Percentiles rank a stretch among this genome's conserved stretches.
Conservation (phyloP, 2,797 vertebrate species). For the Rhynchotus rufescens region DNA sequence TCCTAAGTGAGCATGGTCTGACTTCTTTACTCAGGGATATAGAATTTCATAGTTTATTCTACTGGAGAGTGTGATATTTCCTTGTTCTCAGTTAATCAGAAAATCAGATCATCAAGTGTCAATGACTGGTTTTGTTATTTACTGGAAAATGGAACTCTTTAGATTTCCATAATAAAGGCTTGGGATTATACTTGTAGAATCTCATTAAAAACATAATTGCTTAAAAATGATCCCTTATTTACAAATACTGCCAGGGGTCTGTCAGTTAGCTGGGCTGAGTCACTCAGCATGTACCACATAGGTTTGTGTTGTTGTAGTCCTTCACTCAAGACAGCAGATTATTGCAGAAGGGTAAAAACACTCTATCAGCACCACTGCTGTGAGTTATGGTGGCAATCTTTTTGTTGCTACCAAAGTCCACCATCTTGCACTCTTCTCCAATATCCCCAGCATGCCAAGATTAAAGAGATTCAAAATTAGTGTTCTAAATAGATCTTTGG, state of each 20-base stretch:
- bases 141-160: neutral
- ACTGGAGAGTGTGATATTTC: neutral
- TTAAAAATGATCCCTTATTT: neutral
- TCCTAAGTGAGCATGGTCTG: fast-evolving
- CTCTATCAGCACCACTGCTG: neutral
- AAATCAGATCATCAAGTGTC: neutral
- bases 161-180: neutral
- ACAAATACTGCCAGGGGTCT: neutral
- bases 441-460: neutral
- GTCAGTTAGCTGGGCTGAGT: neutral
- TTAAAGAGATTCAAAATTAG: neutral
- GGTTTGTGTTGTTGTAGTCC: fast-evolving
- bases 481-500: neutral
- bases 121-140: neutral
- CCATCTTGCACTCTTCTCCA: neutral
- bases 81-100: neutral
- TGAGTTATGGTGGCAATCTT: neutral
- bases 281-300: fast-evolving
- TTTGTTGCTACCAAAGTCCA: neutral
- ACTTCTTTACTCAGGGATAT: neutral
- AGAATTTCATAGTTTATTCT: fast-evolving
- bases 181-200: neutral
- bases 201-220: neutral
- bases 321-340: neutral
- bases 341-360: neutral